Evolutionary conservation across 2,113 vertebrate genomes (phyloP), one percentile per base, ranked within the genome.

Genomic region (Nannobrachium achirus): DNA sequence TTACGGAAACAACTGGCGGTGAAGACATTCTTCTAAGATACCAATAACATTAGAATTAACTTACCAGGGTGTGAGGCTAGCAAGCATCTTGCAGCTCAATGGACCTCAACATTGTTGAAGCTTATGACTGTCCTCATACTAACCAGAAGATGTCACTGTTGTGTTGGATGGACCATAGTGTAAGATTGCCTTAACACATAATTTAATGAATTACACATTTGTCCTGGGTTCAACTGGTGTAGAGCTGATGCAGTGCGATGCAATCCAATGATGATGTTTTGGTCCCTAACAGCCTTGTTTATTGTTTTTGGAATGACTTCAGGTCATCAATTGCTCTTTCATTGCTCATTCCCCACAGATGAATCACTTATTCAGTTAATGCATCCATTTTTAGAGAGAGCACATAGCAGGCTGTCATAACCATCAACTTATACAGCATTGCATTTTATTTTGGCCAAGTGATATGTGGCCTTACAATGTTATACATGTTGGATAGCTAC

Each of bases 41-140:
- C 6, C 95, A 95, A 67, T 95, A 85, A 63, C 89, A 98, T 53
- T 92, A 93, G 81, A 94, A 87, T 18, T 96, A 98, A 78, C 86
- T 97, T n/a, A 87, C 92, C 10, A 95, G 92, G 97, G 88, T 73
- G 51, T 66, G 1, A 20, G 33, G 0, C 68, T 14, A 19, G 13
- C 10, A 1, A n/a, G 39, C 39, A 3, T 19, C 1, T 3, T 41
- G 40, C 40, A 41, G 40, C 40, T 41, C 40, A n/a, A n/a, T n/a
- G n/a, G n/a, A n/a, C n/a, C n/a, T n/a, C n/a, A n/a, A n/a, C n/a
- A n/a, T n/a, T n/a, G n/a, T n/a, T n/a, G n/a, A n/a, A n/a, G n/a
- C n/a, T n/a, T n/a, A n/a, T n/a, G n/a, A n/a, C 49, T 51, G n/a
- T 10, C 11, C 19, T 70, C 46, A 49, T n/a, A 44, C 5, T 64